These are phyloP conservation scores for Drosophila athabasca DNA, from an alignment of 1,140 invertebrate genomes.

Conservation along the genomic window DNA sequence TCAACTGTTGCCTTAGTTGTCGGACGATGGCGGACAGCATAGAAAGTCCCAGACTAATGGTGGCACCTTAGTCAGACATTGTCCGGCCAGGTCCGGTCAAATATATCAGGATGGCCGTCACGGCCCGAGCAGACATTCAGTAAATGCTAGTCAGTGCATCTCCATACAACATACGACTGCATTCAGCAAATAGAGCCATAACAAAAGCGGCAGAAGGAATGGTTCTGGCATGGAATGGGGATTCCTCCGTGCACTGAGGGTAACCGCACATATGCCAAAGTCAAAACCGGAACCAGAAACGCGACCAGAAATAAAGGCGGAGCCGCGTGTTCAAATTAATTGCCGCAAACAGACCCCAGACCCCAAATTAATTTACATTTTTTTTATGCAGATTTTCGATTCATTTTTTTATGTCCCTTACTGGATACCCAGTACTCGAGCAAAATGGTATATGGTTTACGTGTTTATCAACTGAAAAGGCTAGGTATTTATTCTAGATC, in stretches of 20 bases:
- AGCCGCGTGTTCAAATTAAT: conserved; percentile 78
- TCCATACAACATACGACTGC: conserved; percentile 25
- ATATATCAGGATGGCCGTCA: conserved; percentile 72
- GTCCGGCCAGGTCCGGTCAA: conserved; percentile 39
- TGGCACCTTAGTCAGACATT: conserved; percentile 39
- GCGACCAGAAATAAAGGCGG: conserved; percentile 32
- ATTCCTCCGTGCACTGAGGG: conserved; percentile 25
- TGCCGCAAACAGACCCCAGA: conserved; percentile 67
- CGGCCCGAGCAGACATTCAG: conserved; percentile 18
- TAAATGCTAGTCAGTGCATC: not conserved
- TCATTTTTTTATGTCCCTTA: conserved; percentile 13
- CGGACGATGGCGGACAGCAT: not conserved
- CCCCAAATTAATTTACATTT: conserved; percentile 58
- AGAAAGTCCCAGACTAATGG: conserved; percentile 28
- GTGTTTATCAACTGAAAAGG: no score
- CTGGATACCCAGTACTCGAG: not conserved
- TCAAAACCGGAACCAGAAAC: conserved; percentile 42
- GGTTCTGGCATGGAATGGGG: not conserved
- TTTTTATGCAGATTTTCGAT: conserved; percentile 10
- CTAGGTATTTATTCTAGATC: no score
- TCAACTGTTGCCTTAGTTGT: conserved; percentile 62
- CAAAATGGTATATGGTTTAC: no score
- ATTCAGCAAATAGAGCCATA: conserved; percentile 25
- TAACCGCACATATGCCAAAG: conserved; percentile 78
- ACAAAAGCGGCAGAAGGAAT: no score